Conservation (phyloP, 2,797 vertebrate species). For the Sebastes paucispinis region DNA sequence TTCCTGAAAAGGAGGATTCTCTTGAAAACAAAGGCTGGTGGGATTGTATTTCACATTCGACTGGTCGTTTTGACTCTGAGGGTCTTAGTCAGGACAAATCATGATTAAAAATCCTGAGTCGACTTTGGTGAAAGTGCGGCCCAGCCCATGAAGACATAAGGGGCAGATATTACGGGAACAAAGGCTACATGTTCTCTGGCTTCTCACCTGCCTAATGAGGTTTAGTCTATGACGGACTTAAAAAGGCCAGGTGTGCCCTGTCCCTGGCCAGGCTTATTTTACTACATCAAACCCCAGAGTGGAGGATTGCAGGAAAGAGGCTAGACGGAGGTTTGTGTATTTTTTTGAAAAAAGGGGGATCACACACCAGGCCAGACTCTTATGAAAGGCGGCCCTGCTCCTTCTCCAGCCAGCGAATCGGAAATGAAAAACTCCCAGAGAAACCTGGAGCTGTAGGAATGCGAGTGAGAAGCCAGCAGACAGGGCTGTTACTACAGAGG, state of each 20-base stretch:
- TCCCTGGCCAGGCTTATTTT: slow-evolving; percentile 83
- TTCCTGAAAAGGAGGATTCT: slow-evolving; percentile 27
- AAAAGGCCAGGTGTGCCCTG: slow-evolving; percentile 87
- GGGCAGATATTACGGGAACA: slow-evolving; percentile 44
- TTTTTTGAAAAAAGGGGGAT: slow-evolving; percentile 84
- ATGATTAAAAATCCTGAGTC: slow-evolving; percentile 33
- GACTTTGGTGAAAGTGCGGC: slow-evolving; percentile 46
- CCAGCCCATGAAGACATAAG: slow-evolving; percentile 24
- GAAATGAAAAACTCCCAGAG: slow-evolving; percentile 96
- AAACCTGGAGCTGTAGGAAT: slow-evolving; percentile 89
- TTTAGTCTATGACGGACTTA: slow-evolving; percentile 80
- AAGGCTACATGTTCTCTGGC: slow-evolving; percentile 57
- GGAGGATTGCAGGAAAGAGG: slow-evolving; percentile 91
- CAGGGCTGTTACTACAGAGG: slow-evolving; percentile 90
- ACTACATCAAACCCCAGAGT: slow-evolving; percentile 90
- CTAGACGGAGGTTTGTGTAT: slow-evolving; percentile 96
- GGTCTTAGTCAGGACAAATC: slow-evolving; percentile 34
- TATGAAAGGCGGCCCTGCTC: slow-evolving; percentile 90
- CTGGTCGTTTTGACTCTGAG: slow-evolving; percentile 30
- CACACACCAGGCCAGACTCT: slow-evolving; percentile 90
- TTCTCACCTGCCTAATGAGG: slow-evolving; percentile 79
- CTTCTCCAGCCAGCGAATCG: slow-evolving; percentile 90
- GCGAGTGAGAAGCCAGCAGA: slow-evolving; percentile 88
- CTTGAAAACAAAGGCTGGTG: not conserved
- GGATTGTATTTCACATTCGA: slow-evolving; percentile 37